Base-by-base conservation (phyloP, 1,140 invertebrate species). In the Drosophila asahinai region DNA sequence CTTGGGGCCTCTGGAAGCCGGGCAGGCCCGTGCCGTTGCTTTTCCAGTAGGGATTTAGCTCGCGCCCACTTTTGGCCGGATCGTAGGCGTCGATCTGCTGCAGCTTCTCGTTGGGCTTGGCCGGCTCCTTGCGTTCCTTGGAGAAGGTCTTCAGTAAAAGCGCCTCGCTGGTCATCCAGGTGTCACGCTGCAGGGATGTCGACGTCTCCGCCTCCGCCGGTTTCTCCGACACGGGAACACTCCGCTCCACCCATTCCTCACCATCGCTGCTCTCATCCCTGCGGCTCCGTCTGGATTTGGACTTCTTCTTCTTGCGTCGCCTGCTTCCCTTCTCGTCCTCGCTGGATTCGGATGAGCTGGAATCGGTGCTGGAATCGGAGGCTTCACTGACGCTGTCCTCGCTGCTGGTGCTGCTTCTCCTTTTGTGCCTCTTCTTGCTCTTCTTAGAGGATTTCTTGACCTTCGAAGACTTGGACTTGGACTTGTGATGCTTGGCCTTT, bases 11-110 rank as follows among this genome's bases (percentile, higher is more conserved):
- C 78, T 93, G 93, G 74, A 95, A 96, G 77, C 93, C 91, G 6
- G 93, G 97, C 60, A 98, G 92, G 15, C 98, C 98, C 51, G 94
- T 95, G 12, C 98, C 98, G 64, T 97, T 97, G 93, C 96, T 94
- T 94, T 97, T 98, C 97, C 97, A 98, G 92, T 98, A 97, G 2
- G 97, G 98, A 95, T 99, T 99, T 51, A 98, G 93, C 94, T 99
- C 98, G 83, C 95, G 94, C 3, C 87, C 92, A 87, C 96, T 96
- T 73, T 96, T 96, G 3, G 96, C 95, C 43, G 96, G 96, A 94
- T 97, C 94, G 80, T 96, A 95, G 15, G 94, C 93, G 72, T 95
- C 94, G 57, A 94, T 94, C 73, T 94, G 92, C 80, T 95, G 94
- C 40, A 94, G 82, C 61, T 94, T 93, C 80, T 91, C 81, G 38